Conservation (phyloP, 2,797 vertebrate species). For the Sitta carolinensis region DNA sequence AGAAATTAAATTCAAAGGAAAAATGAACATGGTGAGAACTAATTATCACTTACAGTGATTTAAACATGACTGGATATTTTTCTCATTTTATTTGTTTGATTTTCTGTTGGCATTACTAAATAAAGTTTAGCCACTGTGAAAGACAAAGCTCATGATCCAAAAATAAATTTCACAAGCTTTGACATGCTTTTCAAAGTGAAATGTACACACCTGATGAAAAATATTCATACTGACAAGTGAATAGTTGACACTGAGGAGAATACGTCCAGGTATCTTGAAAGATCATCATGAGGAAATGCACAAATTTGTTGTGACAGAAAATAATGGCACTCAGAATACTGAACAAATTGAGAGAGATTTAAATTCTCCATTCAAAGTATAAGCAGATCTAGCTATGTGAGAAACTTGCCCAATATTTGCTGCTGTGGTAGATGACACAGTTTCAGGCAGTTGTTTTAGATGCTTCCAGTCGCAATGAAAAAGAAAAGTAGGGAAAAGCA, state of each 20-base stretch:
- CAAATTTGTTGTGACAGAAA: neutral
- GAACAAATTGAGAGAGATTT: neutral
- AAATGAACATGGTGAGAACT: neutral
- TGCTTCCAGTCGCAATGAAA: neutral
- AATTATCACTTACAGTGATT: neutral
- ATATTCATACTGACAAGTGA: neutral
- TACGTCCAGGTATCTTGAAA: neutral
- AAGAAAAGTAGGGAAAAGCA: neutral
- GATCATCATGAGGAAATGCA: neutral
- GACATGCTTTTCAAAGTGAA: neutral
- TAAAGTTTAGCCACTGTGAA: neutral
- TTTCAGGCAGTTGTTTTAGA: neutral
- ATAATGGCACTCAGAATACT: neutral
- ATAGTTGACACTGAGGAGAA: neutral
- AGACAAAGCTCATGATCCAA: neutral
- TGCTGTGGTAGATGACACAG: neutral
- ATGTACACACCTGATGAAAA: neutral
- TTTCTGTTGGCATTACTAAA: neutral
- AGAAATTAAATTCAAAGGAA: neutral
- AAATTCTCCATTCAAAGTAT: neutral
- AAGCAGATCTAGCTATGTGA: neutral
- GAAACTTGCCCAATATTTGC: neutral
- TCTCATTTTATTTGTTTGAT: neutral
- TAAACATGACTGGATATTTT: neutral
- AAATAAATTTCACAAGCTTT: conserved; percentile 4